Evolutionary conservation across 1,140 invertebrate genomes (phyloP), one percentile per base, ranked within the genome.

Genomic region (Drosophila eugracilis): DNA sequence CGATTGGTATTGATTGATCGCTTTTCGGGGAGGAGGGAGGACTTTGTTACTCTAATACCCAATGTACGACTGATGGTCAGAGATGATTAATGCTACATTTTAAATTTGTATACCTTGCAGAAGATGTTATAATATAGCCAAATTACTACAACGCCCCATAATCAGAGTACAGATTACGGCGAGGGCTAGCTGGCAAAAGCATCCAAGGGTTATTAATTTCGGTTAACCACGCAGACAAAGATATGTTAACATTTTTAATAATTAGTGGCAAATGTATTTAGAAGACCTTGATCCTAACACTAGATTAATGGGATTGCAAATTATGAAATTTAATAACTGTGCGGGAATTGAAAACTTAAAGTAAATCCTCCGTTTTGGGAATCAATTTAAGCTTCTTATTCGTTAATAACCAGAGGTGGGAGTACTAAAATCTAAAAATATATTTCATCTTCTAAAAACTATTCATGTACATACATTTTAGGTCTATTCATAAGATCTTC

Each of bases 41-140:
- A 66, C 14, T 26, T 19, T 6, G 12, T 15, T 60, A n/a, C n/a
- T 17, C 30, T 22, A 48, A 34, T 65, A 19, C 21, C 60, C 21
- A 26, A 36, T 34, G 42, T 52, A 28, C 15, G 36, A 37, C 34
- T 65, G 30, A 24, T 32, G 24, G 12, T 21, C 19, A 19, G 32
- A 7, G 45, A 42, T 67, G 60, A 67, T 67, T 67, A 53, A 67
- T 67, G 37, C 4, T n/a, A 7, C 12, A 17, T 10, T 1, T 15
- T 9, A 24, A 37, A 21, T 22, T 21, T 9, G 50, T 2, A 7
- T 15, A 17, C 10, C 19, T 44, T n/a, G 6, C 14, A 41, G 17
- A 41, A 12, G 39, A 7, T 15, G 14, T 15, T 45, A 15, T 45
- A 26, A 22, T 10, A 15, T 15, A 26, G 42, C 22, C 44, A 45